Conservation (phyloP, 2,113 vertebrate species). For the Heteronetta atricapilla region DNA sequence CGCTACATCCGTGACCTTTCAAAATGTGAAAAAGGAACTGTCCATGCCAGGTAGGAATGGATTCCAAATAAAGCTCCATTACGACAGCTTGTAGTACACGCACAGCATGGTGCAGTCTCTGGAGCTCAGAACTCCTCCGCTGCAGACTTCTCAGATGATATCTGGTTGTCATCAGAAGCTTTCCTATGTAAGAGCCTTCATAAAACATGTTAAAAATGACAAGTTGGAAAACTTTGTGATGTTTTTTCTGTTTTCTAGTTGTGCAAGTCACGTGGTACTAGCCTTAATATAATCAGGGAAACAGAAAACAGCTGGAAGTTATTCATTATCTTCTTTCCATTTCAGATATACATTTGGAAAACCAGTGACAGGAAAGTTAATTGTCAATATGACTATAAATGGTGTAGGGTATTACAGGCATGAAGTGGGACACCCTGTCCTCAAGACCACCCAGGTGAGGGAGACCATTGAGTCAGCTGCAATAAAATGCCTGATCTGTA, state of each 20-base stretch:
- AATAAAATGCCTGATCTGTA: neutral
- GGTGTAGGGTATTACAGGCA: slow-evolving; percentile 93
- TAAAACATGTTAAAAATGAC: neutral
- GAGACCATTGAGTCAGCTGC: neutral
- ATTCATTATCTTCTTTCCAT: neutral
- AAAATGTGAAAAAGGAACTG: slow-evolving; percentile 83
- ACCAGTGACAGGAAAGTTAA: slow-evolving; percentile 86
- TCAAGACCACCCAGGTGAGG: slow-evolving; percentile 88
- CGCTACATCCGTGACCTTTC: slow-evolving; percentile 85
- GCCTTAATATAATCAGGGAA: neutral
- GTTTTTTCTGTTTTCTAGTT: neutral
- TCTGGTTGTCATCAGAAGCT: neutral
- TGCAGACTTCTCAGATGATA: neutral
- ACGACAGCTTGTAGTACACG: neutral
- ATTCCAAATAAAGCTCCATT: neutral
- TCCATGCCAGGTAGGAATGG: slow-evolving; percentile 83
- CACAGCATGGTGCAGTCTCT: neutral
- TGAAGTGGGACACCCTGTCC: slow-evolving; percentile 88
- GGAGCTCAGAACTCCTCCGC: neutral
- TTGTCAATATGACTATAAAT: slow-evolving; percentile 91
- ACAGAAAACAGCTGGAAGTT: neutral
- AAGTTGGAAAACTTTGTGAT: neutral
- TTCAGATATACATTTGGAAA: slow-evolving; percentile 93
- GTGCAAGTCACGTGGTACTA: neutral
- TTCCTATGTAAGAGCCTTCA: neutral